Evolutionary conservation across 92 coral and sea anemone genomes (phyloP).

Genomic region (Phenganax marumi): DNA sequence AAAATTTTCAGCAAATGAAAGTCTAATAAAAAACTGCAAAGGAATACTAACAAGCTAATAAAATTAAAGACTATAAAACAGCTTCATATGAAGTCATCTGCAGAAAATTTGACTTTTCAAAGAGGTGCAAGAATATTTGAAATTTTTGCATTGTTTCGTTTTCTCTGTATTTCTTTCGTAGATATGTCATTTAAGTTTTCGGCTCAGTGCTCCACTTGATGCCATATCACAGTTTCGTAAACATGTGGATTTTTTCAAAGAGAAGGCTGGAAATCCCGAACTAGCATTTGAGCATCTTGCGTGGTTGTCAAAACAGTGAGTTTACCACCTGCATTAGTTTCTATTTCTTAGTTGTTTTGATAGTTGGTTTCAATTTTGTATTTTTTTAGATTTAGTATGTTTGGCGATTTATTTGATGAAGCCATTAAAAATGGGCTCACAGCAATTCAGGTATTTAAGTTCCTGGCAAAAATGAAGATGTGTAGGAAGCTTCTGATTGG

Average conservation of each 20-base stretch:
- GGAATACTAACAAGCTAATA: neutral
- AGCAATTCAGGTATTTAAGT: constrained; percentile 73
- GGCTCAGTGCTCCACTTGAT: constrained; percentile 94
- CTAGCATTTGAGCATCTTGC: constrained; percentile 97
- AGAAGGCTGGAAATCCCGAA: constrained; percentile 85
- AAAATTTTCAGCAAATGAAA: neutral
- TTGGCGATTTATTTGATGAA: constrained; percentile 97
- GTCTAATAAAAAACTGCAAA: neutral
- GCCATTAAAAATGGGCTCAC: constrained; percentile 96
- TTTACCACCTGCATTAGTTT: neutral
- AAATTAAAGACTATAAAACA: neutral
- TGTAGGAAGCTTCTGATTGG: neutral
- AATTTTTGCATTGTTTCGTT: neutral
- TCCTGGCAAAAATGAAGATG: neutral
- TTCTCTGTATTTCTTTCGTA: constrained; percentile 23
- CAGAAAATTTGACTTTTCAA: neutral
- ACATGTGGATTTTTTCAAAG: constrained; percentile 96
- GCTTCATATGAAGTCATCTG: neutral
- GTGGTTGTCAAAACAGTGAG: constrained; percentile 99
- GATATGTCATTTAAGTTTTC: constrained; percentile 93
- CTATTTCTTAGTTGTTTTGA: neutral
- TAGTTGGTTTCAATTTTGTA: neutral
- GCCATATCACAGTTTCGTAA: constrained; percentile 97
- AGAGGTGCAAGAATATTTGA: neutral
- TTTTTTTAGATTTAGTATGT: constrained; percentile 76